A percentile compares a stretch with the other conserved stretches of the same genome.
phyloP scores from a whole-genome alignment of 2,888 invertebrate species.

The Dasysyrphus albostriatus region DNA sequence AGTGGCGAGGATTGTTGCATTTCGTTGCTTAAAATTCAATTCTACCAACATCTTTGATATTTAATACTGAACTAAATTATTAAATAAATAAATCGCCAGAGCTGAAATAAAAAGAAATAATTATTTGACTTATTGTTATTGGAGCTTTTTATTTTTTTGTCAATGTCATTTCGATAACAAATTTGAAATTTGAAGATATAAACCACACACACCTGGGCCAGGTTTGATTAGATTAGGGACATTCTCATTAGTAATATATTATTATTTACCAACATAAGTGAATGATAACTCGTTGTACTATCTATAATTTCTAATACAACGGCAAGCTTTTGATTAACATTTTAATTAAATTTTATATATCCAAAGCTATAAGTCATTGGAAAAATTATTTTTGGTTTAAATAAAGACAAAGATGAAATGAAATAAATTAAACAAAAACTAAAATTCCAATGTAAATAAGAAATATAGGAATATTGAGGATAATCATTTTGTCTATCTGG shows the following conservation, averaged over 20 bases:
- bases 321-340: too few relatives aligned
- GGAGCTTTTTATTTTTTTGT: not conserved
- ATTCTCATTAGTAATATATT: not conserved
- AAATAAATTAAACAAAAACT: too few relatives aligned
- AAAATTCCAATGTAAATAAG: too few relatives aligned
- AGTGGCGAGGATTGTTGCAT: constrained; percentile 79
- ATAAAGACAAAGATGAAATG: too few relatives aligned
- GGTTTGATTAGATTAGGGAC: constrained; percentile 15
- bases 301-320: not conserved
- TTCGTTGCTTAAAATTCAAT: constrained; percentile 80
- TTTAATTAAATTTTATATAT: too few relatives aligned
- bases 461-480: too few relatives aligned
- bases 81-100: constrained; percentile 13
- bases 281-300: not conserved
- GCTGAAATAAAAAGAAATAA: constrained; percentile 34
- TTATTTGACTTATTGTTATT: not conserved
- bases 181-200: not conserved
- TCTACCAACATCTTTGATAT: constrained; percentile 78
- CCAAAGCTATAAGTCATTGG: too few relatives aligned
- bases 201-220: not conserved
- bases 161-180: constrained; percentile 15
- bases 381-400: too few relatives aligned
- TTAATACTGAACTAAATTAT: constrained; percentile 18
- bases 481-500: too few relatives aligned
- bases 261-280: not conserved